Percentiles rank a stretch among this genome's conserved stretches.
Conservation (phyloP, 2,888 invertebrate species). For the Alsophila aescularia region DNA sequence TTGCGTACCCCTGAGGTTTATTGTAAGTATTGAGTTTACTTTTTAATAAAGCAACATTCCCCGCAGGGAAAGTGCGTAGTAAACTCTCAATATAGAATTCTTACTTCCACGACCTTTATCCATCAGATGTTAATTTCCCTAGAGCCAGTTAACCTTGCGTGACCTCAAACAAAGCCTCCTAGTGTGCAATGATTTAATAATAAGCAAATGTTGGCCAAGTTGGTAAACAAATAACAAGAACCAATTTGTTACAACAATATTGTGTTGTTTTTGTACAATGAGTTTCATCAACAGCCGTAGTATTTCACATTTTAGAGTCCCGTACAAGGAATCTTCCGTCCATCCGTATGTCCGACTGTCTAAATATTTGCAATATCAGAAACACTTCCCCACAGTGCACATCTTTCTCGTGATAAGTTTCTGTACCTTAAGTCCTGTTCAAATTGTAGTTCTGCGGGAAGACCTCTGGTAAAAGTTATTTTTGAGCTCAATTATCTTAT, state of each 20-base stretch:
- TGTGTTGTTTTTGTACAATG: background rate
- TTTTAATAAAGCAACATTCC: conserved; percentile 23
- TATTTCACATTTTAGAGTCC: no score
- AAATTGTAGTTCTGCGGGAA: no score
- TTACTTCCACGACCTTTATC: conserved; percentile 27
- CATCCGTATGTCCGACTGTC: no score
- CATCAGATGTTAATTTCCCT: conserved; percentile 30
- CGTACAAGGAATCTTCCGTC: no score
- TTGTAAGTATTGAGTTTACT: conserved; percentile 10
- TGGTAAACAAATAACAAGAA: background rate
- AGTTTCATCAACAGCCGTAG: background rate
- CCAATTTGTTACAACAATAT: background rate
- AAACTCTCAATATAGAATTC: conserved; percentile 25
- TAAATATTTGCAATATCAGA: no score
- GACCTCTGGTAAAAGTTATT: no score
- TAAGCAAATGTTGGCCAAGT: conserved; percentile 8
- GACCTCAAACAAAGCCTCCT: conserved; percentile 20
- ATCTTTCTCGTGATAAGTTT: no score
- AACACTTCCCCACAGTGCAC: no score
- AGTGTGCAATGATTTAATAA: conserved; percentile 22
- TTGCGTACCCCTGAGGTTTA: background rate
- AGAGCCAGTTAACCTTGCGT: conserved; percentile 19
- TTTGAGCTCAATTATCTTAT: no score
- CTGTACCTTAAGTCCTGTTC: no score
- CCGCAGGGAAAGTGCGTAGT: conserved; percentile 16